Percentiles rank a stretch among this genome's conserved stretches.
These are phyloP conservation scores for Pseudopleuronectes americanus DNA, from an alignment of 2,797 vertebrate genomes.

Conservation along the genomic window DNA sequence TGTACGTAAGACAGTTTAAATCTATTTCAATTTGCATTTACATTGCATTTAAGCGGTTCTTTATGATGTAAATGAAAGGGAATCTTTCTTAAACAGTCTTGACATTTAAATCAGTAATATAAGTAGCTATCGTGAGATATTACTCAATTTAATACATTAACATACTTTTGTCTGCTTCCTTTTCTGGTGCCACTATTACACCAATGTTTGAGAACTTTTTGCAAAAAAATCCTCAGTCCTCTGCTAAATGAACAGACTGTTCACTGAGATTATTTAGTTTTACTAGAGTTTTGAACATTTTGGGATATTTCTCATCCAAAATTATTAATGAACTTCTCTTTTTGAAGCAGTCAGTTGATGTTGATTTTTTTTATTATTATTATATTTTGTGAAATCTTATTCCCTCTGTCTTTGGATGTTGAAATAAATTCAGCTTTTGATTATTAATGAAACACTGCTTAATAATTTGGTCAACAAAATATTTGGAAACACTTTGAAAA, in stretches of 20 bases:
- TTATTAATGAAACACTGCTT: too few species aligned
- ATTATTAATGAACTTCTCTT: too few species aligned
- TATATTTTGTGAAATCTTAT: too few species aligned
- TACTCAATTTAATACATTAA: too few species aligned
- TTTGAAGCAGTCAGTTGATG: not conserved
- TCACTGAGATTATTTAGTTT: not conserved
- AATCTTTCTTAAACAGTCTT: not conserved
- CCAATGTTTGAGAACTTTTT: not conserved
- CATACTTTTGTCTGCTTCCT: too few species aligned
- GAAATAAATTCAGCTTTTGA: too few species aligned
- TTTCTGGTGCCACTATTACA: not conserved
- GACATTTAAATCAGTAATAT: too few species aligned
- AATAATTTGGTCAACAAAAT: not conserved
- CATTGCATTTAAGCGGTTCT: constrained; percentile 3
- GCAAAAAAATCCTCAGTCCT: not conserved
- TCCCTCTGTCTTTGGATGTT: too few species aligned
- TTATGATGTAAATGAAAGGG: not conserved
- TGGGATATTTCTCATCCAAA: not conserved
- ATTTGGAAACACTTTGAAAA: not conserved
- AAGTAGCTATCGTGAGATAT: too few species aligned
- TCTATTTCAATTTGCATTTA: constrained; percentile 47
- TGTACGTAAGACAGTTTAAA: constrained; percentile 27
- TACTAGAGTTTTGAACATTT: not conserved
- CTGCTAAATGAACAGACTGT: not conserved
- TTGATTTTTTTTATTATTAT: not conserved